Conservation (phyloP, 2,797 vertebrate species). For the Pseudochaenichthys georgianus region DNA sequence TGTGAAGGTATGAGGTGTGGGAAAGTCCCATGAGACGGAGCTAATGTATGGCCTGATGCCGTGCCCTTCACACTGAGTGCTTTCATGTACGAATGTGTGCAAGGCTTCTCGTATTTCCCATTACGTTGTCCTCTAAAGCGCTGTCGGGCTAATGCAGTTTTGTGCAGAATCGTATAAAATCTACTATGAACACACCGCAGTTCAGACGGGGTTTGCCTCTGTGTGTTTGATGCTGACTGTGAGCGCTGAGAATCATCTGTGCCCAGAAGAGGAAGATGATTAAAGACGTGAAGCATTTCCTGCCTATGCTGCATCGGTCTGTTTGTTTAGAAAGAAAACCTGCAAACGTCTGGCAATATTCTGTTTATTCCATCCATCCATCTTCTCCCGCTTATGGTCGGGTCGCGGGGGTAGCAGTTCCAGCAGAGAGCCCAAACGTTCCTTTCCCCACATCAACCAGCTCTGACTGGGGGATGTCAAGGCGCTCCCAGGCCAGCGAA, state of each 20-base stretch:
- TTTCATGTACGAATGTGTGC: slow-evolving; percentile 19
- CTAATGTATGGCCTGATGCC: slow-evolving; percentile 39
- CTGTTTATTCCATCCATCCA: too few species aligned
- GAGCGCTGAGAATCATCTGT: slow-evolving; percentile 29
- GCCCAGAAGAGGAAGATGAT: slow-evolving; percentile 48
- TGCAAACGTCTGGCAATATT: too few species aligned
- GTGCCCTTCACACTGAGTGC: slow-evolving; percentile 27
- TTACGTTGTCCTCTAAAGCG: slow-evolving; percentile 13
- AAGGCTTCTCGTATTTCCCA: slow-evolving; percentile 32
- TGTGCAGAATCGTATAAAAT: slow-evolving; percentile 36
- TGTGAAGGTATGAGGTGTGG: slow-evolving; percentile 15
- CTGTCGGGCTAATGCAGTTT: slow-evolving; percentile 17
- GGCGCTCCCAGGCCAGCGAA: too few species aligned
- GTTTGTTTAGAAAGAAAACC: slow-evolving; percentile 28
- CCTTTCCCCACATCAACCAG: too few species aligned
- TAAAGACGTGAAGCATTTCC: slow-evolving; percentile 63
- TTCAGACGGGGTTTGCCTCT: slow-evolving; percentile 3
- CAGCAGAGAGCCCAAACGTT: too few species aligned
- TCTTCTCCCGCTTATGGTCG: too few species aligned
- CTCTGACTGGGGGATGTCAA: too few species aligned
- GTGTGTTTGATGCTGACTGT: slow-evolving; percentile 40
- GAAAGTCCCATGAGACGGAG: slow-evolving; percentile 36
- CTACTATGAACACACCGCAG: slow-evolving; percentile 7
- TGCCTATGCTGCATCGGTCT: slow-evolving; percentile 52
- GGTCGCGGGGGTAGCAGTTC: too few species aligned